A percentile compares a stretch with the other conserved stretches of the same genome.
phyloP scores from a whole-genome alignment of 2,888 invertebrate species.

The Melanostoma scalare region DNA sequence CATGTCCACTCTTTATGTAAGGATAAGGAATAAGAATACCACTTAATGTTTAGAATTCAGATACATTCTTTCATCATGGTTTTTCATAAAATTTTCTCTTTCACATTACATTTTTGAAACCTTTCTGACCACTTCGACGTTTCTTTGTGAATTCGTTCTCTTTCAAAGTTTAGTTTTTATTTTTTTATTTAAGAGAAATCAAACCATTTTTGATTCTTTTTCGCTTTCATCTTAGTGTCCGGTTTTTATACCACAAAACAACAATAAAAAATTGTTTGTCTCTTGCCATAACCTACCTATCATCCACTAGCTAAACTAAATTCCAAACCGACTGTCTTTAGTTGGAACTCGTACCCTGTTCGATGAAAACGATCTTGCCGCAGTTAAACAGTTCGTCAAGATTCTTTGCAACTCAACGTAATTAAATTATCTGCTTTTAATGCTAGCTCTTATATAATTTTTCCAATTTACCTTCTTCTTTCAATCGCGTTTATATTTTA shows the following conservation, averaged over 20 bases:
- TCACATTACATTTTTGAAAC: too few relatives aligned
- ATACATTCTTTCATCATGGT: too few relatives aligned
- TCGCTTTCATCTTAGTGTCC: conserved; percentile 42
- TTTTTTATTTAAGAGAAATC: too few relatives aligned
- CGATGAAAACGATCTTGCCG: conserved; percentile 36
- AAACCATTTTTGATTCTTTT: neutral
- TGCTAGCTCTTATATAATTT: neutral
- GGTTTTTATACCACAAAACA: conserved; percentile 43
- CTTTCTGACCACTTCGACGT: too few relatives aligned
- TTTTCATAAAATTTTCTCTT: too few relatives aligned
- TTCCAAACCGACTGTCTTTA: conserved; percentile 40
- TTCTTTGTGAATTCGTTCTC: too few relatives aligned
- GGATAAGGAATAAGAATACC: too few relatives aligned
- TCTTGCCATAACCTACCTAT: conserved; percentile 39
- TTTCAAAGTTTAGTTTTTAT: too few relatives aligned
- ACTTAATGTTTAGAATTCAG: too few relatives aligned
- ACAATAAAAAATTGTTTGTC: conserved; percentile 23
- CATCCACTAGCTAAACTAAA: conserved; percentile 1
- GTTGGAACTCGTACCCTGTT: conserved; percentile 50
- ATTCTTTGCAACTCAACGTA: neutral
- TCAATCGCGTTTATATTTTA: neutral
- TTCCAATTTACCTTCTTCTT: neutral
- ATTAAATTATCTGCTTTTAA: neutral
- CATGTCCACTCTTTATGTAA: too few relatives aligned
- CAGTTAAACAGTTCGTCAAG: too few relatives aligned